phyloP scores from a whole-genome alignment of 2,113 vertebrate species.

The Pachypanchax playfairii region DNA sequence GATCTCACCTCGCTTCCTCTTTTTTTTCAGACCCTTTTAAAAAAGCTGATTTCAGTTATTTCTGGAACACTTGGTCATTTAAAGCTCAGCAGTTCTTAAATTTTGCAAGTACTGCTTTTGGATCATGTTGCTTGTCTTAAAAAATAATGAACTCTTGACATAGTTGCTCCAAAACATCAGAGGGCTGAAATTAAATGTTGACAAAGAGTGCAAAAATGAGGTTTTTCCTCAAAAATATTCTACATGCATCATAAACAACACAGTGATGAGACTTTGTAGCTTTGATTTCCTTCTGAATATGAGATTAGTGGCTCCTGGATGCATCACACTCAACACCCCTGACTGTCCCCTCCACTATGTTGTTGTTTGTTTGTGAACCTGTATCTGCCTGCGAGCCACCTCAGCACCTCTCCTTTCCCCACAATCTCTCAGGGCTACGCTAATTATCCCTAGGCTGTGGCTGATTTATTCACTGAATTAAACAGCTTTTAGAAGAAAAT shows the following conservation, averaged over 20 bases:
- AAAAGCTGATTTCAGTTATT: conserved; percentile 68
- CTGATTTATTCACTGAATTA: conserved; percentile 67
- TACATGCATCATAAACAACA: neutral
- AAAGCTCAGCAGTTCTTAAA: conserved; percentile 53
- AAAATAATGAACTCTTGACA: conserved; percentile 25
- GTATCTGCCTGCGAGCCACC: conserved; percentile 27
- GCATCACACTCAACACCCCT: neutral
- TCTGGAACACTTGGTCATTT: conserved; percentile 44
- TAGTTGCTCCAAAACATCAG: neutral
- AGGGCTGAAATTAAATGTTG: neutral
- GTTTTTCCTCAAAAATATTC: neutral
- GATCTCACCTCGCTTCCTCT: conserved; percentile 28
- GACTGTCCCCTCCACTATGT: neutral
- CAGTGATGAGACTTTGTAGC: conserved; percentile 23
- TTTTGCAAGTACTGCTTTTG: conserved; percentile 39
- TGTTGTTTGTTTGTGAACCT: conserved; percentile 23
- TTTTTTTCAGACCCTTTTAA: conserved; percentile 38
- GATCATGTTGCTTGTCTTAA: conserved; percentile 24
- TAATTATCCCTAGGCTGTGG: conserved; percentile 43
- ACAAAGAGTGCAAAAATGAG: neutral
- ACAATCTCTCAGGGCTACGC: conserved; percentile 31
- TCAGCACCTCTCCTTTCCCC: conserved; percentile 21
- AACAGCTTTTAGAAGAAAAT: conserved; percentile 58
- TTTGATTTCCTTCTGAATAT: conserved; percentile 19
- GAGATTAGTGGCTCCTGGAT: conserved; percentile 17